Conservation (phyloP, 2,797 vertebrate genomes). For the Siniperca scherzeri region DNA sequence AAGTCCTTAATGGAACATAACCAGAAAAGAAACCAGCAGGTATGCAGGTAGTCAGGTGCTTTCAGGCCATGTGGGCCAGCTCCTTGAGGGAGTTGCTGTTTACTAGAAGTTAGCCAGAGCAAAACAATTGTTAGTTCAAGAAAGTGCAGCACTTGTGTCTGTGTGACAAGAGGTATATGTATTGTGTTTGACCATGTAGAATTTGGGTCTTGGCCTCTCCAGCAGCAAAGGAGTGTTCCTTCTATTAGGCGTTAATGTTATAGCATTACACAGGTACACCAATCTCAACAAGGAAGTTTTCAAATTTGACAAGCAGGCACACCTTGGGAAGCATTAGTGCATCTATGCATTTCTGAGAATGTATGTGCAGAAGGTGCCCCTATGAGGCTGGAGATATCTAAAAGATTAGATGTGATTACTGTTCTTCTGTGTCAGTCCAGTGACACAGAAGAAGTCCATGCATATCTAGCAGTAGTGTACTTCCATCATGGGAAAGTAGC, state of each 20-base stretch:
- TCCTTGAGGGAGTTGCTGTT: constrained; percentile 13
- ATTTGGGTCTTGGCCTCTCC: constrained; percentile 51
- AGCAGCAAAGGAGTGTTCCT: constrained; percentile 36
- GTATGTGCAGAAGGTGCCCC: neutral
- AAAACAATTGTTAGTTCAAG: constrained; percentile 20
- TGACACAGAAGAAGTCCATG: neutral
- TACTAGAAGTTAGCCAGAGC: neutral
- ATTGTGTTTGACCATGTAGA: constrained; percentile 24
- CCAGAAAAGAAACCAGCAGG: constrained; percentile 40
- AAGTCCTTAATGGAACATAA: constrained; percentile 50
- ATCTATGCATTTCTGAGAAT: neutral
- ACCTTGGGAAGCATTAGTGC: neutral
- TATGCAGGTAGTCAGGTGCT: constrained; percentile 70
- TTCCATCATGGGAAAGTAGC: constrained; percentile 12
- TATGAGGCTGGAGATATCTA: neutral
- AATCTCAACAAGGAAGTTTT: constrained; percentile 7
- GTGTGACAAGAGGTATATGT: constrained; percentile 29
- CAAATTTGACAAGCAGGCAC: neutral
- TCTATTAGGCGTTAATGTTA: constrained; percentile 52
- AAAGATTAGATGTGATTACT: constrained; percentile 22
- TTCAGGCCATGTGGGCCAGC: constrained; percentile 10
- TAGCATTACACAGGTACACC: constrained; percentile 44
- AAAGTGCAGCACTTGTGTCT: constrained; percentile 30
- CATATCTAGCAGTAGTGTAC: constrained; percentile 7
- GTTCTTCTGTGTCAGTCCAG: neutral